Base-by-base conservation (phyloP, 2,113 vertebrate genomes). In the Sinocyclocheilus anophthalmus region DNA sequence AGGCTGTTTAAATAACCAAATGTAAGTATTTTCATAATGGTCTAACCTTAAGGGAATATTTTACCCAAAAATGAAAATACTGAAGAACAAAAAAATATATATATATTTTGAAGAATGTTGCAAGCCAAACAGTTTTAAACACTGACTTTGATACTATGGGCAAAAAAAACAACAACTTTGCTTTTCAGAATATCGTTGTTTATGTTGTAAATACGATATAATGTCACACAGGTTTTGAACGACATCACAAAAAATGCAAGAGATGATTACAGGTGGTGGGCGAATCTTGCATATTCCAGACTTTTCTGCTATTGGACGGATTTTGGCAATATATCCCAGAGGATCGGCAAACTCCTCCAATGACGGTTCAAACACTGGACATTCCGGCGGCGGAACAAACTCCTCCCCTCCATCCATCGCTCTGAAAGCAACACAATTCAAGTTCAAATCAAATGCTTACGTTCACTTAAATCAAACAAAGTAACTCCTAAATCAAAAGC, bases 221-320 rank as follows among this genome's bases (percentile, higher is more conserved):
- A 45, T 2, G 53, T 57, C 55, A 57, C 18, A 55, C 18, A 55
- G 53, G 53, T 55, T 55, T 55, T 0, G 55, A 57, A 20, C 1
- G 2, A 20, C 53, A 57, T 18, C 53, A 57, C 53, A 20, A 2
- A 16, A 30, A 70, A 70, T 37, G 42, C 3, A 16, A n/a, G 0
- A 53, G 11, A 48, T 50, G 65, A 87, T 93, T 97, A 99, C 98
- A 91, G 95, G 95, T 55, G 98, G 98, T 82, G 98, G 98, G 59
- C 98, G 96, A 88, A 99, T 98, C 93, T 99, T 99, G 95, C 98
- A 99, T 94, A 99, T 99, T 91, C 98, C 98, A 50, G 97, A 97
- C 89, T 98, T 98, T 92, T 99, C 97, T 39, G 98, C 98, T 89
- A 99, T 95, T 76, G 97, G 97, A 87, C 98, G 96, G 93, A 99